Conservation (phyloP, 2,113 vertebrate species). For the Cettia cetti region DNA sequence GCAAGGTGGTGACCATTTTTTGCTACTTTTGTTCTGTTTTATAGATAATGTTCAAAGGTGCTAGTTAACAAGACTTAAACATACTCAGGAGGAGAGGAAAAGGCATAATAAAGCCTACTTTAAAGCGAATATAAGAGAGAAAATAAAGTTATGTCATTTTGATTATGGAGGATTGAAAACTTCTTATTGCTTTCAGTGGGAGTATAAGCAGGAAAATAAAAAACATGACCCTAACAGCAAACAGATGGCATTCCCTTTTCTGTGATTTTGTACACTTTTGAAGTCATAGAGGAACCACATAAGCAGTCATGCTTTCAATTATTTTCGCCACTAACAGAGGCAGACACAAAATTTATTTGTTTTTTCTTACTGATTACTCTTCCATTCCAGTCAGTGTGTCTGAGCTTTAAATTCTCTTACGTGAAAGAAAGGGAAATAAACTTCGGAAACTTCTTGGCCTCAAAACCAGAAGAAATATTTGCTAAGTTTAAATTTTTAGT, state of each 20-base stretch:
- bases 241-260: slow-evolving; percentile 73
- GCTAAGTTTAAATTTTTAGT: slow-evolving; percentile 50
- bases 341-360: slow-evolving; percentile 70
- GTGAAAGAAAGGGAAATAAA: slow-evolving; percentile 64
- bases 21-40: slow-evolving; percentile 18
- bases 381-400: slow-evolving; percentile 49
- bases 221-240: slow-evolving; percentile 73
- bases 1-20: slow-evolving; percentile 4
- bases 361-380: slow-evolving; percentile 72
- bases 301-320: slow-evolving; percentile 77
- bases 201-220: slow-evolving; percentile 70
- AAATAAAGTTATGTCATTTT: slow-evolving; percentile 64
- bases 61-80: not conserved
- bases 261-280: slow-evolving; percentile 71
- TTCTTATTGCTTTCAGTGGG: slow-evolving; percentile 53
- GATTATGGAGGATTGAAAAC: slow-evolving; percentile 54
- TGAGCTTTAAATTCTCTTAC: slow-evolving; percentile 55
- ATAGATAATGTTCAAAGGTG: not conserved
- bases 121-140: slow-evolving; percentile 28
- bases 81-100: slow-evolving; percentile 28
- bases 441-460: slow-evolving; percentile 36
- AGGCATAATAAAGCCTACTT: slow-evolving; percentile 19
- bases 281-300: slow-evolving; percentile 70
- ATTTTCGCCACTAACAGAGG: slow-evolving; percentile 68
- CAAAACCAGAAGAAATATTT: slow-evolving; percentile 46